Evolutionary conservation across 2,888 invertebrate genomes (phyloP).

Genomic region (Noctua fimbriata): DNA sequence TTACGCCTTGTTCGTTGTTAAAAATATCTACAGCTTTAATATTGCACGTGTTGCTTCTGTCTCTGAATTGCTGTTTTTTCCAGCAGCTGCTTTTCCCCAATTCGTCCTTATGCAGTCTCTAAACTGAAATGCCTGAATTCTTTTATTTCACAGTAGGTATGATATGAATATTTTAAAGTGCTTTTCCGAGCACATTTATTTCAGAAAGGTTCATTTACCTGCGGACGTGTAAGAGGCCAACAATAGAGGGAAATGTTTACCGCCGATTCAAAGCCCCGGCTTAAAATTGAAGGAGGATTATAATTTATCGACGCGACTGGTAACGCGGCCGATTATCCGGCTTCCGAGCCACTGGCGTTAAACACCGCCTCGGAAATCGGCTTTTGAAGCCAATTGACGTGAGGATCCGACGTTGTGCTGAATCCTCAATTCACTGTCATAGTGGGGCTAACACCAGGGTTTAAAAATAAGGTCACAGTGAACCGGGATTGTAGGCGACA

Average conservation of each 20-base stretch:
- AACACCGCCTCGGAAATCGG: slow-evolving; percentile 60
- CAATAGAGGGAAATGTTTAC: slow-evolving; percentile 53
- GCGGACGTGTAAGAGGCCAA: slow-evolving; percentile 24
- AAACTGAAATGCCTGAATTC: slow-evolving; percentile 27
- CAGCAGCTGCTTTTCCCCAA: neutral
- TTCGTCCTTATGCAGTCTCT: slow-evolving; percentile 36
- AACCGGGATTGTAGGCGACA: neutral
- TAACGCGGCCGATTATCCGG: slow-evolving; percentile 66
- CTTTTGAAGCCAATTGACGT: slow-evolving; percentile 62
- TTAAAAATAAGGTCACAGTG: slow-evolving; percentile 46
- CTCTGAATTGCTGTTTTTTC: slow-evolving; percentile 6
- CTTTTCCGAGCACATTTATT: slow-evolving; percentile 24
- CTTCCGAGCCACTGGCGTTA: slow-evolving; percentile 61
- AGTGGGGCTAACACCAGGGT: slow-evolving; percentile 32
- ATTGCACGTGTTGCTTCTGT: slow-evolving; percentile 23
- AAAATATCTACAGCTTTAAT: slow-evolving; percentile 22
- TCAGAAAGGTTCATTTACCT: slow-evolving; percentile 15
- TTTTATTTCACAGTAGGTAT: slow-evolving; percentile 14
- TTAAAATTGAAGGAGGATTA: slow-evolving; percentile 66
- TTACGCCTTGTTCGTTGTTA: slow-evolving; percentile 38
- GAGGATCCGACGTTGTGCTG: slow-evolving; percentile 36
- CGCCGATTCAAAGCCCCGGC: slow-evolving; percentile 43
- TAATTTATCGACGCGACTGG: slow-evolving; percentile 62
- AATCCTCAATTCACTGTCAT: slow-evolving; percentile 50
- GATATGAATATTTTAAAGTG: slow-evolving; percentile 31